Evolutionary conservation across 2,888 invertebrate species (phyloP).

Genomic region (Zygothrica quintamaculata): DNA sequence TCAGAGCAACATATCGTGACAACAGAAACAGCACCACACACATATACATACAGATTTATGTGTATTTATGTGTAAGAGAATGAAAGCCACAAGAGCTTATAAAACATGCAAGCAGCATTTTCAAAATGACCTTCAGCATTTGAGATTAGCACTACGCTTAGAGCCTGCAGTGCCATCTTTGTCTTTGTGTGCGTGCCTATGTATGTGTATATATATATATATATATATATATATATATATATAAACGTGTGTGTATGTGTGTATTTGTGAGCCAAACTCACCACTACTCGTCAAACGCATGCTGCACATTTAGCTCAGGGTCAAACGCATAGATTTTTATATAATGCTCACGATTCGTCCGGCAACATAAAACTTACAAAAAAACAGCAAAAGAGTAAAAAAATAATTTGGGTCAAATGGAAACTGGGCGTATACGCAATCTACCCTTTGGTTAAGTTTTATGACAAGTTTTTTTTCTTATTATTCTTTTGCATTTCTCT

Average conservation of each 20-base stretch:
- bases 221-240: too few relatives aligned
- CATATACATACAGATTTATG: conserved; percentile 11
- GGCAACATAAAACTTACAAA: conserved; percentile 35
- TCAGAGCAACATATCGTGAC: conserved; percentile 52
- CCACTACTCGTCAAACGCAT: conserved; percentile 52
- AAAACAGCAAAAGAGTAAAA: conserved; percentile 41
- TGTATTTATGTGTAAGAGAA: conserved; percentile 20
- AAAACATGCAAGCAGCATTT: conserved; percentile 68
- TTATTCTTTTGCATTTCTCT: background rate
- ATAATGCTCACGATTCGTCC: conserved; percentile 51
- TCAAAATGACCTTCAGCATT: conserved; percentile 68
- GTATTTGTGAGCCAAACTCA: conserved; percentile 37
- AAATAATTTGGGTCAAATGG: background rate
- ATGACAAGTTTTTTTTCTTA: background rate
- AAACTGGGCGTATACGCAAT: conserved; percentile 48
- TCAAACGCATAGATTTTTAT: conserved; percentile 65
- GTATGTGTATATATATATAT: conserved; percentile 20
- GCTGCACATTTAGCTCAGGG: conserved; percentile 78
- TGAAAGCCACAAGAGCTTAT: conserved; percentile 56
- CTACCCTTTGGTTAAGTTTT: background rate
- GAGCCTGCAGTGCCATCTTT: conserved; percentile 32
- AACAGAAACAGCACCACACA: conserved; percentile 19
- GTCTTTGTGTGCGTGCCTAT: conserved; percentile 2
- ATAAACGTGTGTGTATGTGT: conserved; percentile 19
- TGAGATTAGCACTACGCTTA: conserved; percentile 34